phyloP scores from a whole-genome alignment of 2,797 vertebrate genomes.

The Myripristis murdjan region DNA sequence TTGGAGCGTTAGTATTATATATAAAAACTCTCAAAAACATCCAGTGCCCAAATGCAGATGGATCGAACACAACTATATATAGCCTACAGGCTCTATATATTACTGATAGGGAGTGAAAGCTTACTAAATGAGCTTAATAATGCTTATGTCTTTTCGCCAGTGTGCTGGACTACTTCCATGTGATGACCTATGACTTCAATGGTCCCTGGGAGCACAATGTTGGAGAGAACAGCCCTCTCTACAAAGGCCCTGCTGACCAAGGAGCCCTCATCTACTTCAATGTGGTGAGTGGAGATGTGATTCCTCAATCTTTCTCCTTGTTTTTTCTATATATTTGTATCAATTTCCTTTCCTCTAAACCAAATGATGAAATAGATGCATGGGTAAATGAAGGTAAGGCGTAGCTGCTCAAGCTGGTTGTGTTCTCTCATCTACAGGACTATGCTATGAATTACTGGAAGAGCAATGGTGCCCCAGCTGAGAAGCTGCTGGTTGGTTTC shows the following conservation, averaged over 20 bases:
- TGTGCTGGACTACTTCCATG: slow-evolving; percentile 88
- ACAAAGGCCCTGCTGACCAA: slow-evolving; percentile 75
- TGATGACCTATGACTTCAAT: slow-evolving; percentile 90
- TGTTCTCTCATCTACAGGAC: slow-evolving; percentile 39
- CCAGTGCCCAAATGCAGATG: neutral
- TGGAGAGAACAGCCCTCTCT: slow-evolving; percentile 90
- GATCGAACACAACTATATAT: neutral
- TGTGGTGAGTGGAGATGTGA: slow-evolving; percentile 47
- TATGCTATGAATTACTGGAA: slow-evolving; percentile 71
- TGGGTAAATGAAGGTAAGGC: too few species aligned
- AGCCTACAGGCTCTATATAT: too few species aligned
- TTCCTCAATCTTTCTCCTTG: too few species aligned
- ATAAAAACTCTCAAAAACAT: neutral
- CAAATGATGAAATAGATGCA: neutral
- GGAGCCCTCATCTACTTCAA: slow-evolving; percentile 61
- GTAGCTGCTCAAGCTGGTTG: neutral
- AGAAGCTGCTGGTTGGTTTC: slow-evolving; percentile 85
- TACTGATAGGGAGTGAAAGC: too few species aligned
- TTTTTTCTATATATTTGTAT: too few species aligned
- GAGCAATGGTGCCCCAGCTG: slow-evolving; percentile 60
- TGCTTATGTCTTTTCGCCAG: slow-evolving; percentile 58
- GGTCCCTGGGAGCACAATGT: slow-evolving; percentile 77
- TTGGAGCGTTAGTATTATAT: slow-evolving; percentile 79
- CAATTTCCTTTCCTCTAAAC: too few species aligned
- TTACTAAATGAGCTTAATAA: neutral